Base-by-base conservation (phyloP, 2,888 invertebrate species). In the Erebia palarica region DNA sequence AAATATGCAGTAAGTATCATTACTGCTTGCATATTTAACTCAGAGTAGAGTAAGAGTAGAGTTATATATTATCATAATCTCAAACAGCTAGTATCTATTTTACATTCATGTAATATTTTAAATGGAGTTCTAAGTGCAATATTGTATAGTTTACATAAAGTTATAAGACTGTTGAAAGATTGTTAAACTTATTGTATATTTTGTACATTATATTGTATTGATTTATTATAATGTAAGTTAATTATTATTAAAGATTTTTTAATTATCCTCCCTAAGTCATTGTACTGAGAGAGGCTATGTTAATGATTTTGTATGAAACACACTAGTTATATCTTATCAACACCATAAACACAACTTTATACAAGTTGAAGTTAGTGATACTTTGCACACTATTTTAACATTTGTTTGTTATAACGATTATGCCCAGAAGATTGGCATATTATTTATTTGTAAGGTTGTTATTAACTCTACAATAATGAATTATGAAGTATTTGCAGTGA, bases 151-250 rank as follows among this genome's bases (percentile, higher is more conserved):
- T 86, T 71, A 86, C 85, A 85, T 89, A 90, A 91, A 88, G 86
- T 83, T 92, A 91, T 91, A 91, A 92, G 92, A 93, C 92, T 93
- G 92, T 93, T 93, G 87, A 90, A 90, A 89, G 85, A 90, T 91
- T 91, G 89, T 91, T 91, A 87, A 85, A 82, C 75, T 74, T 88
- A 88, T 89, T 92, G 91, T 90, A 91, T 90, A 90, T 91, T 87
- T 90, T 92, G 91, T 92, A 91, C 89, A 90, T 91, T 91, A 72
- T 73, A 86, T 85, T 87, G 84, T 89, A 89, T 87, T 86, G 82
- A 85, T 84, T 80, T 78, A 86, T 85, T 87, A 85, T 85, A 86
- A 84, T 81, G 84, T 87, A 88, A 89, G 86, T 86, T 88, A 89
- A 86, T 86, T 88, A 81, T 76, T 83, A 82, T 79, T 85, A 78